phyloP scores from a whole-genome alignment of 92 coral and sea anemone genomes.

The Parazoanthus swiftii region DNA sequence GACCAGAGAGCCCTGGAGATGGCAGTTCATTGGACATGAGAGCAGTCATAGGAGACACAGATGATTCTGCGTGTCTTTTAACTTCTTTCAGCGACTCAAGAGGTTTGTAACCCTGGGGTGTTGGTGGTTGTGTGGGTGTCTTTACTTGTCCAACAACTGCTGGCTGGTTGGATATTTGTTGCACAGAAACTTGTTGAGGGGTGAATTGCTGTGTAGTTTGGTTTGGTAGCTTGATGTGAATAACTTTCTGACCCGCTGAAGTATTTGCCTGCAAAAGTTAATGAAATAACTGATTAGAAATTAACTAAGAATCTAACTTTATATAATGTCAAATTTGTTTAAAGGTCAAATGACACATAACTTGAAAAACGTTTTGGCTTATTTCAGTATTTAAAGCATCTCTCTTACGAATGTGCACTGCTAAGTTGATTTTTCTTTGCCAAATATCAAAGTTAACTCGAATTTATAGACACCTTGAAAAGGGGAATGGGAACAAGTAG shows the following conservation, averaged over 20 bases:
- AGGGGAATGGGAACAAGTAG: too few relatives aligned
- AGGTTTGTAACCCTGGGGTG: conserved; percentile 63
- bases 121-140: neutral
- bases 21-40: conserved; percentile 41
- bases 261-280: conserved; percentile 27
- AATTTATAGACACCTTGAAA: too few relatives aligned
- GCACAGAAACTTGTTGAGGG: neutral
- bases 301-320: too few relatives aligned
- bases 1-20: neutral
- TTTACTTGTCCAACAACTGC: neutral
- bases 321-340: too few relatives aligned
- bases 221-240: conserved; percentile 34
- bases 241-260: conserved; percentile 27
- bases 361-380: too few relatives aligned
- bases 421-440: too few relatives aligned
- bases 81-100: conserved; percentile 79
- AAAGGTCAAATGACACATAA: too few relatives aligned
- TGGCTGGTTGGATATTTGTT: conserved; percentile 4
- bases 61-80: conserved; percentile 65
- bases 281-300: neutral
- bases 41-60: conserved; percentile 77
- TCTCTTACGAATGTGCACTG: too few relatives aligned
- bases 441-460: too few relatives aligned
- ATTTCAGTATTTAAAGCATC: too few relatives aligned
- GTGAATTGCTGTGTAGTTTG: conserved; percentile 19